Conservation (phyloP, 2,113 vertebrate genomes). For the Thinocorus orbignyianus region DNA sequence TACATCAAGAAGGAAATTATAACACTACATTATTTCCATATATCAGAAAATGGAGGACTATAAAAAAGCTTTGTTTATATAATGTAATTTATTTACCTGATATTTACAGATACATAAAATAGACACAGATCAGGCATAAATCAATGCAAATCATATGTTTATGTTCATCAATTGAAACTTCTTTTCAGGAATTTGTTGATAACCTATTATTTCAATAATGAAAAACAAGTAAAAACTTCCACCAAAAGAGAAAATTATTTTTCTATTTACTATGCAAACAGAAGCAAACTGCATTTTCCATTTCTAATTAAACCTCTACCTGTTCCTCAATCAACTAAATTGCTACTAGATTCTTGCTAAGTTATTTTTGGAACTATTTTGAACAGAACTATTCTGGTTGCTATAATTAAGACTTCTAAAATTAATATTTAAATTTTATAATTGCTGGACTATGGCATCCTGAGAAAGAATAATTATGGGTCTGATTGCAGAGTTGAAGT, state of each 20-base stretch:
- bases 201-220: conserved; percentile 30
- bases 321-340: conserved; percentile 49
- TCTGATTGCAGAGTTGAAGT: conserved; percentile 49
- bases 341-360: conserved; percentile 17
- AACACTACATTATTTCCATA: not conserved
- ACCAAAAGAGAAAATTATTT: not conserved
- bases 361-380: conserved; percentile 58
- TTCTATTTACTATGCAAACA: conserved; percentile 50
- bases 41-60: not conserved
- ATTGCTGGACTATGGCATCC: conserved; percentile 43
- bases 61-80: not conserved
- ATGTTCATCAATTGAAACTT: not conserved
- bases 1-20: not conserved
- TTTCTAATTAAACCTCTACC: conserved; percentile 42
- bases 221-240: conserved; percentile 25
- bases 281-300: conserved; percentile 20
- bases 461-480: conserved; percentile 68
- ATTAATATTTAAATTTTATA: conserved; percentile 70
- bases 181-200: conserved; percentile 15
- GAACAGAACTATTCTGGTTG: conserved; percentile 42
- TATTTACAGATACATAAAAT: conserved; percentile 27
- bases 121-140: not conserved
- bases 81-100: not conserved
- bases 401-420: conserved; percentile 71
- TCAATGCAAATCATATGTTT: conserved; percentile 17